These are phyloP conservation scores for Lacanobia oleracea DNA, from an alignment of 2,888 invertebrate species.

Conservation along the genomic window DNA sequence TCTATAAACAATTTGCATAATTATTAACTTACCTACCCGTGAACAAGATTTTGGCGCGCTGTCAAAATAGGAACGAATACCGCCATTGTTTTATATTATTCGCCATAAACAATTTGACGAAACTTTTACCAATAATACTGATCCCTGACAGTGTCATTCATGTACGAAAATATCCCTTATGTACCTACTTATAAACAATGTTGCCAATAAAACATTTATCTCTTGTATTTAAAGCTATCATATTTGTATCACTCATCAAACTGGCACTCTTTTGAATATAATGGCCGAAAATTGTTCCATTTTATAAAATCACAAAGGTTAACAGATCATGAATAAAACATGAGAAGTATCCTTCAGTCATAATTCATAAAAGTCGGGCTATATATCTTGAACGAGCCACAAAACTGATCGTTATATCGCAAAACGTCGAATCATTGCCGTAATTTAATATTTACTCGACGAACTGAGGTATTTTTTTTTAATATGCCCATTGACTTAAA, in stretches of 20 bases:
- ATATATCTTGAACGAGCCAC: slow-evolving; percentile 34
- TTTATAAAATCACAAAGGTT: slow-evolving; percentile 49
- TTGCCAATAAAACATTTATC: not conserved
- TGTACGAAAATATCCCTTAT: too few relatives aligned
- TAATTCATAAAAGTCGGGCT: slow-evolving; percentile 56
- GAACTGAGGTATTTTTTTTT: slow-evolving; percentile 46
- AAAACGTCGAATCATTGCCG: slow-evolving; percentile 43
- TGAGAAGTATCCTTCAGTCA: slow-evolving; percentile 45
- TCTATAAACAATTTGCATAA: slow-evolving; percentile 12
- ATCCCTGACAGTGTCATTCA: not conserved
- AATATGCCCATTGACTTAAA: slow-evolving; percentile 62
- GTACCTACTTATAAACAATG: not conserved
- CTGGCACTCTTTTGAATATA: slow-evolving; percentile 41
- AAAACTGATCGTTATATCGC: slow-evolving; percentile 54
- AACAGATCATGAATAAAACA: slow-evolving; percentile 59
- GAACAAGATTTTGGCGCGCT: slow-evolving; percentile 3
- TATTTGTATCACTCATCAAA: slow-evolving; percentile 40
- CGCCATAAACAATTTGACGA: not conserved
- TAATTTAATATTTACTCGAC: slow-evolving; percentile 53
- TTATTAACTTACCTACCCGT: not conserved
- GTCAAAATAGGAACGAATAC: too few relatives aligned
- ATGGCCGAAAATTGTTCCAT: slow-evolving; percentile 56
- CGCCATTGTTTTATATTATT: too few relatives aligned
- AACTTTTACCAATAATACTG: not conserved
- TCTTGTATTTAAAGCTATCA: slow-evolving; percentile 1